These are phyloP conservation scores for Anneissia japonica DNA, from an alignment of 35 echinoderm and acorn worm species.

Conservation along the genomic window DNA sequence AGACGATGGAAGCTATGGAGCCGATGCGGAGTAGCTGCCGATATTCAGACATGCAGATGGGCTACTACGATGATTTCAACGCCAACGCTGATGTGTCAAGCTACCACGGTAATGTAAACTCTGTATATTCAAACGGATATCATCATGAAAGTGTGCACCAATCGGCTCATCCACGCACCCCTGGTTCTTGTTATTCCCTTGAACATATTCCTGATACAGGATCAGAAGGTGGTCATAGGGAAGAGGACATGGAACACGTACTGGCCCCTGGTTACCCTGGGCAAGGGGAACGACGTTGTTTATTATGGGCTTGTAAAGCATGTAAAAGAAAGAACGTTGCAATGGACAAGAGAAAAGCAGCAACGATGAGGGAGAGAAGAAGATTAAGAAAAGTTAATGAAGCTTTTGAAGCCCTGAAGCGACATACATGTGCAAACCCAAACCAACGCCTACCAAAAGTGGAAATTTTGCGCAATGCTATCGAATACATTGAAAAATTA, in stretches of 20 bases:
- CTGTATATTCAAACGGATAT: slow-evolving; percentile 55
- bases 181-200: slow-evolving; percentile 66
- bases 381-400: slow-evolving; percentile 90
- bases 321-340: slow-evolving; percentile 94
- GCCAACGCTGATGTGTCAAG: slow-evolving; percentile 61
- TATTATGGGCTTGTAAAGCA: slow-evolving; percentile 98
- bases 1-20: slow-evolving; percentile 50
- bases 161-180: not conserved
- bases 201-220: slow-evolving; percentile 44
- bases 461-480: slow-evolving; percentile 92
- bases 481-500: slow-evolving; percentile 96
- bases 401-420: slow-evolving; percentile 89
- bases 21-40: slow-evolving; percentile 88
- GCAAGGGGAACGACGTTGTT: slow-evolving; percentile 75
- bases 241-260: slow-evolving; percentile 94
- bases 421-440: slow-evolving; percentile 83
- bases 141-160: slow-evolving; percentile 42
- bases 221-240: slow-evolving; percentile 55
- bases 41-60: slow-evolving; percentile 80
- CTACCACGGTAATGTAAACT: slow-evolving; percentile 53
- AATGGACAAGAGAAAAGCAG: slow-evolving; percentile 96
- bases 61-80: slow-evolving; percentile 72
- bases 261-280: slow-evolving; percentile 90
- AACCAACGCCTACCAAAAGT: slow-evolving; percentile 94
- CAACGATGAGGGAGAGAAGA: slow-evolving; percentile 80